These are phyloP conservation scores for Porites cylindrica DNA, from an alignment of 92 coral and sea anemone species.

Conservation along the genomic window DNA sequence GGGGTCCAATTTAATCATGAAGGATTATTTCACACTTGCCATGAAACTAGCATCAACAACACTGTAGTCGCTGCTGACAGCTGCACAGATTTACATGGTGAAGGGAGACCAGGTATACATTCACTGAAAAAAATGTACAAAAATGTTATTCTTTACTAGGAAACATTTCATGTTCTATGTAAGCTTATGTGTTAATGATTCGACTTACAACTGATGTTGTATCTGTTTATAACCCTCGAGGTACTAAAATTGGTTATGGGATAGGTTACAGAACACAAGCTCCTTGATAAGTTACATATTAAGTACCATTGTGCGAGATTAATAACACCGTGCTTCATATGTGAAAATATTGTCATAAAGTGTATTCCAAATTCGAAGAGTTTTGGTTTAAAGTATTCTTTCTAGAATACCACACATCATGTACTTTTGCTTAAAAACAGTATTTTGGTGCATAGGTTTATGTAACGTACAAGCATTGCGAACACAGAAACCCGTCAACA, in stretches of 20 bases:
- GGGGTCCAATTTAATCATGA: constrained; percentile 72
- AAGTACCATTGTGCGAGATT: not conserved
- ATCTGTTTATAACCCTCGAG: constrained; percentile 7
- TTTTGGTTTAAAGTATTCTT: no score
- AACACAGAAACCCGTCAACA: not conserved
- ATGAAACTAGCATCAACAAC: constrained; percentile 51
- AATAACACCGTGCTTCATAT: not conserved
- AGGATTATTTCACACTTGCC: constrained; percentile 88
- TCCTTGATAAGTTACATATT: not conserved
- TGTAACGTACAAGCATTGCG: not conserved
- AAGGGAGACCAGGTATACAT: constrained; percentile 49
- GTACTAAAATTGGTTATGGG: not conserved
- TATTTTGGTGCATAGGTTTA: not conserved
- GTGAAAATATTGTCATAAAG: not conserved
- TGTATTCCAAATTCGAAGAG: no score
- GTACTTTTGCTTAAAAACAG: not conserved
- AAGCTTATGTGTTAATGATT: not conserved
- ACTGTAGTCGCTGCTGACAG: constrained; percentile 63
- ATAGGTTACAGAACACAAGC: not conserved
- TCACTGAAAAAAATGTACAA: no score
- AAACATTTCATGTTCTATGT: not conserved
- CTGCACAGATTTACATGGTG: constrained; percentile 50
- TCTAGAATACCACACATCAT: not conserved
- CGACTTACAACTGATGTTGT: not conserved
- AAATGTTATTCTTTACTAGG: no score